Percentiles rank a stretch among this genome's conserved stretches.
Conservation (phyloP, 1,140 invertebrate genomes). For the Cydia splendana region DNA sequence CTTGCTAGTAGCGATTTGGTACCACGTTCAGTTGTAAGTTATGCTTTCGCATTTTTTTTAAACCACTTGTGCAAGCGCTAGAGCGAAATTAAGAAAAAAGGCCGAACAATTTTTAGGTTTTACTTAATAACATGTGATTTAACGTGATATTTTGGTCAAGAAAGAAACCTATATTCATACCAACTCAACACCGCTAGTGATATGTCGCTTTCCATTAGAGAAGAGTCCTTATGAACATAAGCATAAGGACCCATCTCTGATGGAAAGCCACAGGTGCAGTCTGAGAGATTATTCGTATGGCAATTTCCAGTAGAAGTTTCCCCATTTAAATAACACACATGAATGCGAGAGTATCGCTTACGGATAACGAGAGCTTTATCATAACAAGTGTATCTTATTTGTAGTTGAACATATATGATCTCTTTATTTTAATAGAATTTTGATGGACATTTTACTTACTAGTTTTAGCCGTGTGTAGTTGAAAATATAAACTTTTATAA, state of each 20-base stretch:
- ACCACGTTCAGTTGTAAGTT: conserved; percentile 41
- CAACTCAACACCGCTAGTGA: too few relatives aligned
- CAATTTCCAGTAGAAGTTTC: conserved; percentile 48
- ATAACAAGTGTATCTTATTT: conserved; percentile 71
- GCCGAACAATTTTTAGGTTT: too few relatives aligned
- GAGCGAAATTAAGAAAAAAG: too few relatives aligned
- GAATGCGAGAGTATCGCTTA: conserved; percentile 57
- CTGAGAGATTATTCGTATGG: background rate
- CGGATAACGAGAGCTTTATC: conserved; percentile 72
- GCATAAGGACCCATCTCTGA: too few relatives aligned
- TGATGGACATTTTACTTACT: conserved; percentile 79
- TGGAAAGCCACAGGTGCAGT: conserved; percentile 16
- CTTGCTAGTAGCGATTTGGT: conserved; percentile 40
- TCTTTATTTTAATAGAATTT: conserved; percentile 79
- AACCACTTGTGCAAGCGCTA: background rate
- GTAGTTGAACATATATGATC: conserved; percentile 73
- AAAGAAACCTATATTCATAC: too few relatives aligned
- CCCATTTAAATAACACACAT: conserved; percentile 50
- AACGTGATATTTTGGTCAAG: too few relatives aligned
- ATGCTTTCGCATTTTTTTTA: conserved; percentile 43
- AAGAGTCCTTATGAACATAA: too few relatives aligned
- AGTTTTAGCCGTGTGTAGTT: conserved; percentile 70
- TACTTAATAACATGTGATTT: too few relatives aligned
- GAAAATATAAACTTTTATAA: conserved; percentile 50
- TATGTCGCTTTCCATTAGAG: too few relatives aligned